Evolutionary conservation across 2,113 vertebrate genomes (phyloP), one percentile per base, ranked within the genome.

Genomic region (Petromus typicus): DNA sequence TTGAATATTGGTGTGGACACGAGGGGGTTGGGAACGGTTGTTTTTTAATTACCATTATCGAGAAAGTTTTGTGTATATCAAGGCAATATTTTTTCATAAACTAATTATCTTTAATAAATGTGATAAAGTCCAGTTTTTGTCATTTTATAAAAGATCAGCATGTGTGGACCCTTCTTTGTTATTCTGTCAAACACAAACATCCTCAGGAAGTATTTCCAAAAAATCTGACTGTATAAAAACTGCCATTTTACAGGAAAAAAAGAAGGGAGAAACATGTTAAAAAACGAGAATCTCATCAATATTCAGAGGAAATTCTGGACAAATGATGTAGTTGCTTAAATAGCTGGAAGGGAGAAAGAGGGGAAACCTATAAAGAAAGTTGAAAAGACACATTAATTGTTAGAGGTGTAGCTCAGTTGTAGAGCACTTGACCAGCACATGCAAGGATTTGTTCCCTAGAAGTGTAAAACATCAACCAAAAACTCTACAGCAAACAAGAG

Each of bases 101-200:
- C 94, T 95, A 90, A 97, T 89, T 95, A 54, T 97, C 95, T 97
- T 97, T 97, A 98, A 98, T 98, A 98, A 98, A 98, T 90, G 45
- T 78, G 80, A 86, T 96, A 93, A 94, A 95, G 87, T 81, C 32
- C 27, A 91, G 12, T 89, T 94, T 97, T 73, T 93, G 66, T 86
- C 73, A 61, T 82, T 95, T 96, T 91, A 40, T 87, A 91, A 87
- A 78, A 80, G n/a, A 92, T 25, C 57, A 51, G 16, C 94, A 85
- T 7, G 43, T 89, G 34, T 89, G 86, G 83, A 69, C 16, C 76
- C 22, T 16, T 71, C 51, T 88, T 51, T 48, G 1, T 81, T 87
- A 82, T 61, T 89, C 82, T 90, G 86, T 92, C 90, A 93, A 89
- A 92, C 43, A 81, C 40, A 71, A 86, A 86, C 20, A 81, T 64